These are phyloP conservation scores for Cosmia pyralina DNA, from an alignment of 2,888 invertebrate species.

Conservation along the genomic window DNA sequence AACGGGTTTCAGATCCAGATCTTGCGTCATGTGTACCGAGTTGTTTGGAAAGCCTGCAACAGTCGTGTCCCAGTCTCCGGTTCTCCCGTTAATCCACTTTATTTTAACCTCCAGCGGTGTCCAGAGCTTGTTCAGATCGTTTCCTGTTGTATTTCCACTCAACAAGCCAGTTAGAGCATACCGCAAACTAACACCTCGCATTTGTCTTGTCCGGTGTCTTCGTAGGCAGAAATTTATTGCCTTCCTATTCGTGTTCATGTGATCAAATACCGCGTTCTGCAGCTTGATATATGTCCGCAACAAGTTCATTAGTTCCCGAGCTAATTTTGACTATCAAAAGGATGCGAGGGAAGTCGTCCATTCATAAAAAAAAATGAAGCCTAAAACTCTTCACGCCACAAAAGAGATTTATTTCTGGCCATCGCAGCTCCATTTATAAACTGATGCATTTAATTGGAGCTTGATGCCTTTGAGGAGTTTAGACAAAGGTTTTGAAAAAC, in stretches of 20 bases:
- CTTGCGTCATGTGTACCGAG: slow-evolving; percentile 59
- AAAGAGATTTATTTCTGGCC: slow-evolving; percentile 26
- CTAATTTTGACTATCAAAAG: slow-evolving; percentile 81
- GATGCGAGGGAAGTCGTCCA: slow-evolving; percentile 75
- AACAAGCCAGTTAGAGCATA: slow-evolving; percentile 71
- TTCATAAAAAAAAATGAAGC: slow-evolving; percentile 64
- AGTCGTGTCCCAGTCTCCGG: slow-evolving; percentile 62
- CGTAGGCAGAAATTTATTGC: slow-evolving; percentile 79
- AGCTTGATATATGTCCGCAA: slow-evolving; percentile 76
- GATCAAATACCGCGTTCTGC: slow-evolving; percentile 75
- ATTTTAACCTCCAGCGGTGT: slow-evolving; percentile 64
- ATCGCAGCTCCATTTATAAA: background rate
- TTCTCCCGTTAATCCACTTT: slow-evolving; percentile 70
- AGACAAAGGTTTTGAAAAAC: slow-evolving; percentile 37
- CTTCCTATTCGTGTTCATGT: slow-evolving; percentile 75
- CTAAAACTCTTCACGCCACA: slow-evolving; percentile 12
- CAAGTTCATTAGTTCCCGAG: slow-evolving; percentile 81
- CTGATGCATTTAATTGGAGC: slow-evolving; percentile 5
- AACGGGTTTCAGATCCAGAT: slow-evolving; percentile 58
- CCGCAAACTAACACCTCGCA: slow-evolving; percentile 74
- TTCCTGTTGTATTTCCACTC: slow-evolving; percentile 75
- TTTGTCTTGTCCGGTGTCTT: slow-evolving; percentile 83
- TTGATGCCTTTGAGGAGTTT: slow-evolving; percentile 13
- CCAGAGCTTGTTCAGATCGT: slow-evolving; percentile 66
- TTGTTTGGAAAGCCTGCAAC: slow-evolving; percentile 64